Evolutionary conservation across 2,113 vertebrate species (phyloP).

Genomic region (Leiothrix lutea): DNA sequence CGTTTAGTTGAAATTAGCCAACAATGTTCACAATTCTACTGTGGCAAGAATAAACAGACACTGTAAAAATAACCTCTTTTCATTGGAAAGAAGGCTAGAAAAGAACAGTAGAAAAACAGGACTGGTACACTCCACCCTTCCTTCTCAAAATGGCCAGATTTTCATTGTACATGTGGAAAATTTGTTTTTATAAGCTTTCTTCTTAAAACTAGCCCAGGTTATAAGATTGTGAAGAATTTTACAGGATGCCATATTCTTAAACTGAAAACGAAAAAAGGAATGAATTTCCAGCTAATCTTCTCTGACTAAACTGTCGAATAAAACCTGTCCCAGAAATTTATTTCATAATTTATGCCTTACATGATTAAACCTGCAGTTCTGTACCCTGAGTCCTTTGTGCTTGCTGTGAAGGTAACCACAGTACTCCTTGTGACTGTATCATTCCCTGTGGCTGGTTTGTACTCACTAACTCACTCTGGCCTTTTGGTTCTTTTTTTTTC

Average conservation of each 20-base stretch:
- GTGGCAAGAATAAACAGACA: background rate
- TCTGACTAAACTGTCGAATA: background rate
- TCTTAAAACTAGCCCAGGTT: background rate
- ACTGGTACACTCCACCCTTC: background rate
- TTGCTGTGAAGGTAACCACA: background rate
- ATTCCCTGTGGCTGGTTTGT: background rate
- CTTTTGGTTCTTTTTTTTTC: background rate
- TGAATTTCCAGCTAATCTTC: background rate
- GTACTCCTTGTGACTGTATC: background rate
- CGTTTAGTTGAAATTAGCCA: background rate
- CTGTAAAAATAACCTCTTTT: background rate
- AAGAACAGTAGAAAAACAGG: background rate
- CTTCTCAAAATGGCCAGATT: background rate
- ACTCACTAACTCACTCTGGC: background rate
- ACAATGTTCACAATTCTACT: background rate
- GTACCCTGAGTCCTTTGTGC: background rate
- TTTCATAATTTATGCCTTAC: background rate
- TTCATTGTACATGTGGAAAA: background rate
- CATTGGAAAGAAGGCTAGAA: background rate
- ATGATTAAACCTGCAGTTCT: background rate
- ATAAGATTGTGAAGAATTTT: background rate
- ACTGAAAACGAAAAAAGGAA: background rate
- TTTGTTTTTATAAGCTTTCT: background rate
- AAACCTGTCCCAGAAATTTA: background rate
- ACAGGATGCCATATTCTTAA: background rate